Base-by-base conservation (phyloP, 2,888 invertebrate species). In the Proisotoma minuta region DNA sequence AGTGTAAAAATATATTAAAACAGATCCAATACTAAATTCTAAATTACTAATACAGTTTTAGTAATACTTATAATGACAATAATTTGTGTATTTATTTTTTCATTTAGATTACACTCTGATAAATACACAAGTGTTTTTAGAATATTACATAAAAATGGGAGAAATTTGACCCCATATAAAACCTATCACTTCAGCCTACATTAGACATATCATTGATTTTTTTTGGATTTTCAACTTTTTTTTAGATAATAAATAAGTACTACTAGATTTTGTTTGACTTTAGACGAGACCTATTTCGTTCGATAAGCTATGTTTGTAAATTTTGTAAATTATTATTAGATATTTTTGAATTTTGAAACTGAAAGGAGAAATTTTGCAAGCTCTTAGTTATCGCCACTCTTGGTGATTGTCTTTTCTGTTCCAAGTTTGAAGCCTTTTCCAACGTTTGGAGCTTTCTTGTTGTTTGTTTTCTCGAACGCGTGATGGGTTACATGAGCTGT, bases 401-500 rank as follows among this genome's bases (percentile, higher is more conserved):
- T 27, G 8, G 4, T n/a, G 18, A n/a, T 18, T 12, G 43, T 12
- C 18, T 20, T 5, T 50, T 50, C 22, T 22, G 26, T 12, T 26
- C 50, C 26, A 50, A 50, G 24, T 22, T 50, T 24, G 12, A 24
- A 18, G 22, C 22, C 39, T 12, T 12, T 12, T 34, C 15, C 39
- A 12, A 12, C 39, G 10, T 34, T 34, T 15, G 10, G 39, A 34
- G 39, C 39, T 10, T 15, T 15, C 10, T 10, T 34, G 39, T 10
- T 34, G 10, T 34, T 15, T 10, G 15, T 12, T 39, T 63, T 65
- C 47, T 65, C 68, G 56, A 65, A 68, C 2, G 65, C 68, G 34
- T 65, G 65, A 57, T 68, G 68, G 40, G 68, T 63, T 24, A 60
- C 60, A 56, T 68, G 68, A 28, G 68, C 68, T 68, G 22, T 4